These are phyloP conservation scores for Hassar affinis DNA, from an alignment of 2,113 vertebrate genomes.

Conservation along the genomic window DNA sequence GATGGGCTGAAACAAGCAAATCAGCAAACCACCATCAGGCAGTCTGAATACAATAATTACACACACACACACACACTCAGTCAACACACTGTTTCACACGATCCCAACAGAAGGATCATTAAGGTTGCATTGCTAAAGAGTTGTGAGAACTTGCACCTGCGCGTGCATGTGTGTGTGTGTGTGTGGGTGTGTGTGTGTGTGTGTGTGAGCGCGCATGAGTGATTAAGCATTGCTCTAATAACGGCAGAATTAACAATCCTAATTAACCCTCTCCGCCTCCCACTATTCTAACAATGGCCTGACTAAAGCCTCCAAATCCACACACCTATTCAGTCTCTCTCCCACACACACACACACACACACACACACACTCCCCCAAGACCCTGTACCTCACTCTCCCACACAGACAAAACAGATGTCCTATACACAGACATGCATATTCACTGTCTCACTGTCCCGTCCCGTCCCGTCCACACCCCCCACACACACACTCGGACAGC, in stretches of 20 bases:
- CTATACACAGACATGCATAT: neutral
- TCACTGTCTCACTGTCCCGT: neutral
- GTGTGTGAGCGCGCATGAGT: conserved; percentile 17
- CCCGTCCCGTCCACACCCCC: neutral
- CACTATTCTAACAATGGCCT: conserved; percentile 42
- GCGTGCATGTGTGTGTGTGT: conserved; percentile 27
- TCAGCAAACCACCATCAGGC: conserved; percentile 23
- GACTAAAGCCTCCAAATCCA: conserved; percentile 46
- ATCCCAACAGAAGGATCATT: conserved; percentile 47
- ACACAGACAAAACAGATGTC: conserved; percentile 34
- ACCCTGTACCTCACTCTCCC: conserved; percentile 2
- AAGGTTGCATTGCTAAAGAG: conserved; percentile 51
- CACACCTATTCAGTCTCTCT: neutral
- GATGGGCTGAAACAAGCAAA: conserved; percentile 15
- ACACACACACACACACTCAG: conserved; percentile 25
- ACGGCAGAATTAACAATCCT: conserved; percentile 58
- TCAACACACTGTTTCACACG: conserved; percentile 4
- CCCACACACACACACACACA: conserved; percentile 23
- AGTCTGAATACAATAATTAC: conserved; percentile 23
- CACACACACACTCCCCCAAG: conserved; percentile 13
- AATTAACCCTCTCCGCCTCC: conserved; percentile 58
- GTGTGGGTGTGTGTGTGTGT: conserved; percentile 30
- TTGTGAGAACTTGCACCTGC: conserved; percentile 54
- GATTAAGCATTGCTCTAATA: conserved; percentile 53
- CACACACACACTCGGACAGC: neutral